A percentile compares a stretch with the other conserved stretches of the same genome.
These are phyloP conservation scores for Thalassophryne amazonica DNA, from an alignment of 2,797 vertebrate genomes.

Conservation along the genomic window DNA sequence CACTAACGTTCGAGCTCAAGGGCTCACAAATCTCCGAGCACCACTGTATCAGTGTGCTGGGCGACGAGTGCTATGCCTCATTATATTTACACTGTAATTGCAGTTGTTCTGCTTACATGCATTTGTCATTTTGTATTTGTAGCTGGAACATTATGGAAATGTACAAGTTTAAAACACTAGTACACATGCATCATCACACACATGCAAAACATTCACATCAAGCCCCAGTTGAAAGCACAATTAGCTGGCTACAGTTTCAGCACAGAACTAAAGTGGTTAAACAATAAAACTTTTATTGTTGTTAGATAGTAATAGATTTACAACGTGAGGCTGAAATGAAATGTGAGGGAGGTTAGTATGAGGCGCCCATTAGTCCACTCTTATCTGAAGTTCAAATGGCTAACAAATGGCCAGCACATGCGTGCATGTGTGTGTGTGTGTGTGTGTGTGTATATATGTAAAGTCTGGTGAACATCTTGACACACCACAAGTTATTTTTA, in stretches of 20 bases:
- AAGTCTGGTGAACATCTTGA: conserved; percentile 8
- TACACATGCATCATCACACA: neutral
- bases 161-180: conserved; percentile 19
- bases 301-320: neutral
- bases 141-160: conserved; percentile 21
- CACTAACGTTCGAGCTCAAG: too few relatives aligned
- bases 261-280: conserved; percentile 6
- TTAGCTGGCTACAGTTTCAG: neutral
- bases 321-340: neutral
- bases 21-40: too few relatives aligned
- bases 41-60: conserved; percentile 57
- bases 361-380: conserved; percentile 31
- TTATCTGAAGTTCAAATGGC: conserved; percentile 57
- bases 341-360: conserved; percentile 21
- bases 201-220: neutral
- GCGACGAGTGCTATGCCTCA: conserved; percentile 34
- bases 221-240: neutral
- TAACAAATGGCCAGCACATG: conserved; percentile 32
- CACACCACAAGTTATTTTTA: neutral
- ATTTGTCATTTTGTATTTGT: conserved; percentile 19
- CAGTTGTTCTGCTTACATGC: conserved; percentile 20
- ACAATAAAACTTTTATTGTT: neutral
- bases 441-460: neutral
- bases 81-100: conserved; percentile 48
- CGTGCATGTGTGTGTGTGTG: conserved; percentile 1